Evolutionary conservation across 2,888 invertebrate species (phyloP), one percentile per base, ranked within the genome.

Genomic region (Crocallis elinguaria): DNA sequence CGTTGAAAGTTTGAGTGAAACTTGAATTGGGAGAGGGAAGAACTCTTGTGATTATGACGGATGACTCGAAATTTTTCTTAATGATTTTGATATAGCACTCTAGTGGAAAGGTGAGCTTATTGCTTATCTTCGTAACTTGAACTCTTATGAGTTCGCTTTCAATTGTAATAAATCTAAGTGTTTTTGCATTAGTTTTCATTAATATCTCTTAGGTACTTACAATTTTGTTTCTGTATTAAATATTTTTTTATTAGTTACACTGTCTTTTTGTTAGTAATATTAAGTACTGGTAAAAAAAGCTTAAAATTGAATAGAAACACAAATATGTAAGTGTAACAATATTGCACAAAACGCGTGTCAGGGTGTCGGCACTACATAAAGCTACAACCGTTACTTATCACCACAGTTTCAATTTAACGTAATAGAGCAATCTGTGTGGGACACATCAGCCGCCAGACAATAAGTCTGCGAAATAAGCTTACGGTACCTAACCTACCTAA

Each of bases 391-490:
- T 83, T 81, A 82, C 71, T 77, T 67, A 70, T 66, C 70, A 64
- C 64, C 77, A 76, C 73, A 71, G 70, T 72, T 68, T 78, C 74
- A 75, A 82, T 85, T 85, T 79, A 73, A 70, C 79, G 79, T 83
- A 85, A 85, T 83, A 41, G 65, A 75, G 78, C 79, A 83, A 81
- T 86, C 83, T 84, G 80, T 82, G 79, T 77, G 84, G 85, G 86
- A 77, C 51, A 63, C 48, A 54, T 51, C 46, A 30, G 29, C 9
- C 27, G 17, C 12, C 70, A 77, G 70, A 79, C 85, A 86, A 83
- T 86, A 84, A 78, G 76, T 76, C 79, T 71, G 75, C 69, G 70
- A 76, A 80, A 86, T 84, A 76, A 82, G 75, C 77, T 79, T 83
- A 86, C 85, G 84, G 86, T 86, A 81, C 69, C 30, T 32, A 38